A percentile compares a stretch with the other conserved stretches of the same genome.
Evolutionary conservation across 2,797 vertebrate species (phyloP).

Genomic region (Peromyscus aztecus): DNA sequence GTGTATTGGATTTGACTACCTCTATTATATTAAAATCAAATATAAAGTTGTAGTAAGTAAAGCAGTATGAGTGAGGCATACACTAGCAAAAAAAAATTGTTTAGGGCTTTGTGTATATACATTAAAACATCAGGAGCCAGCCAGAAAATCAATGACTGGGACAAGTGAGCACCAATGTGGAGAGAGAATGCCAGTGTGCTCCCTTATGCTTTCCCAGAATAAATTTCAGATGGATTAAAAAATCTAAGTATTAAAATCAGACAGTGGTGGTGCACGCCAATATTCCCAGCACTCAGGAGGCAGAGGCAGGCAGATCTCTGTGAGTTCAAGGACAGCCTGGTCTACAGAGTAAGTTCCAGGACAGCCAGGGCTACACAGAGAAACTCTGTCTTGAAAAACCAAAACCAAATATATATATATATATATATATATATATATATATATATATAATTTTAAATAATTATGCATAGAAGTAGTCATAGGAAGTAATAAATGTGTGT

Average conservation of each 20-base stretch:
- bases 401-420: too few species aligned
- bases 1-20: not conserved
- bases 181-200: not conserved
- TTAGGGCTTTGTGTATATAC: not conserved
- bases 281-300: too few species aligned
- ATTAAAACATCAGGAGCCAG: not conserved
- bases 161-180: not conserved
- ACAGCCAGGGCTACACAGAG: too few species aligned
- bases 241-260: not conserved
- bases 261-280: too few species aligned
- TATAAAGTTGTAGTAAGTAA: not conserved
- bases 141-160: not conserved
- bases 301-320: too few species aligned
- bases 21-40: not conserved
- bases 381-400: too few species aligned
- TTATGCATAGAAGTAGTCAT: not conserved
- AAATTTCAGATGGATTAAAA: slow-evolving; percentile 9
- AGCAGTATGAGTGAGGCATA: not conserved
- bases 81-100: not conserved
- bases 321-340: too few species aligned
- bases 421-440: too few species aligned
- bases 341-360: too few species aligned
- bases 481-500: not conserved
- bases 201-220: not conserved
- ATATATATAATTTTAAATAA: not conserved